phyloP scores from a whole-genome alignment of 2,797 vertebrate genomes.

The Nannoperca obscura region DNA sequence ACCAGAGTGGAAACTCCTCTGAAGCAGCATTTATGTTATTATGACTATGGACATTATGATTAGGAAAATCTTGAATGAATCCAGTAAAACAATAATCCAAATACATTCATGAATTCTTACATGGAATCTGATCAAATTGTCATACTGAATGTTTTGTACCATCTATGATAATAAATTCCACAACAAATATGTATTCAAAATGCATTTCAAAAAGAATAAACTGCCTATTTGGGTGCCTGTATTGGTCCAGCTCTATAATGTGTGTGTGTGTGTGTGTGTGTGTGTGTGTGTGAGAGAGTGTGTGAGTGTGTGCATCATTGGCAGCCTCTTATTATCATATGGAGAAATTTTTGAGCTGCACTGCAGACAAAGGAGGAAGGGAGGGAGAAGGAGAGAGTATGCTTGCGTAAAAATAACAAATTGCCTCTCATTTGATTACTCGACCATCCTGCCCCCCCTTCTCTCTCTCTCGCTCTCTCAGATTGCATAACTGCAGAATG shows the following conservation, averaged over 20 bases:
- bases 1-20: background rate
- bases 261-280: constrained; percentile 23
- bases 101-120: constrained; percentile 5
- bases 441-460: constrained; percentile 51
- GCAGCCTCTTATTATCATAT: constrained; percentile 79
- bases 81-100: constrained; percentile 11
- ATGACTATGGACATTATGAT: too few relatives aligned
- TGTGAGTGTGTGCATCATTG: constrained; percentile 52
- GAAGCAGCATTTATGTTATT: background rate
- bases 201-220: constrained; percentile 27
- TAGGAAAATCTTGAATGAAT: background rate
- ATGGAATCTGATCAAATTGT: constrained; percentile 10
- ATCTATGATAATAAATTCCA: constrained; percentile 5
- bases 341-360: constrained; percentile 78
- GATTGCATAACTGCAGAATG: constrained; percentile 74
- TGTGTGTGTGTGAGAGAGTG: constrained; percentile 29
- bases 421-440: constrained; percentile 81
- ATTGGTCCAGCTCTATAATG: constrained; percentile 2
- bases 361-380: constrained; percentile 72
- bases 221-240: constrained; percentile 8
- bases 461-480: constrained; percentile 23
- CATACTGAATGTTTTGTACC: background rate
- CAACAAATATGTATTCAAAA: constrained; percentile 26
- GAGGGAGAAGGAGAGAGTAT: constrained; percentile 52
- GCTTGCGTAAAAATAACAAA: constrained; percentile 81